Evolutionary conservation across 2,888 invertebrate genomes (phyloP).

Genomic region (Pherbina coryleti): DNA sequence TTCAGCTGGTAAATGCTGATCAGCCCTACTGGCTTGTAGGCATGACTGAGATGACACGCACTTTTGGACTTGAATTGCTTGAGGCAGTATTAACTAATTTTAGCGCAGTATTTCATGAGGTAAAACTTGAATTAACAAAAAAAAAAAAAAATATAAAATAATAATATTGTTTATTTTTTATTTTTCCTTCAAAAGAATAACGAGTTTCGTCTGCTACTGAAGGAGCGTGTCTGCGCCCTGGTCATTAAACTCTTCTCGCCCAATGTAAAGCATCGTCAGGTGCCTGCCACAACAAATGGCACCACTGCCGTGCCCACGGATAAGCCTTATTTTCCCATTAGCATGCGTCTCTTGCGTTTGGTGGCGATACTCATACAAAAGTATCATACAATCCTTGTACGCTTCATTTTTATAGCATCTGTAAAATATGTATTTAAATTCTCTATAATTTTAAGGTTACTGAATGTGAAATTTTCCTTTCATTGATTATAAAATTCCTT

Average conservation of each 20-base stretch:
- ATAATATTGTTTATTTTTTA: background rate
- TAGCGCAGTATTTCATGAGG: constrained; percentile 86
- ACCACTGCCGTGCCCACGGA: constrained; percentile 79
- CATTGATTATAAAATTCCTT: constrained; percentile 95
- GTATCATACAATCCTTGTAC: constrained; percentile 89
- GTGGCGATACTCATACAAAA: constrained; percentile 94
- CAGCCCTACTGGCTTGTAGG: constrained; percentile 95
- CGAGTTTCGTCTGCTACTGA: constrained; percentile 93
- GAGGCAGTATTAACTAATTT: constrained; percentile 93
- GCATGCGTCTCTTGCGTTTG: constrained; percentile 92
- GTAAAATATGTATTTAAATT: background rate
- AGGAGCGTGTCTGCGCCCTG: constrained; percentile 96
- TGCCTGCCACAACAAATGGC: constrained; percentile 69
- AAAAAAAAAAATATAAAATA: background rate
- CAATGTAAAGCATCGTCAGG: constrained; percentile 91
- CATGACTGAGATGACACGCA: constrained; percentile 96
- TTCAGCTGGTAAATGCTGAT: constrained; percentile 96
- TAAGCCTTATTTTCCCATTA: constrained; percentile 96
- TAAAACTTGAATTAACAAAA: constrained; percentile 58
- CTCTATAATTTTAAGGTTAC: constrained; percentile 78
- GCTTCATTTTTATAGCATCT: background rate
- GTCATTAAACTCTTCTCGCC: constrained; percentile 99
- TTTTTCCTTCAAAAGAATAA: constrained; percentile 77
- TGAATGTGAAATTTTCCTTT: constrained; percentile 98
- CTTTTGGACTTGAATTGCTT: constrained; percentile 94